Base-by-base conservation (phyloP, 2,113 vertebrate species). In the Cyprinodon tularosa region DNA sequence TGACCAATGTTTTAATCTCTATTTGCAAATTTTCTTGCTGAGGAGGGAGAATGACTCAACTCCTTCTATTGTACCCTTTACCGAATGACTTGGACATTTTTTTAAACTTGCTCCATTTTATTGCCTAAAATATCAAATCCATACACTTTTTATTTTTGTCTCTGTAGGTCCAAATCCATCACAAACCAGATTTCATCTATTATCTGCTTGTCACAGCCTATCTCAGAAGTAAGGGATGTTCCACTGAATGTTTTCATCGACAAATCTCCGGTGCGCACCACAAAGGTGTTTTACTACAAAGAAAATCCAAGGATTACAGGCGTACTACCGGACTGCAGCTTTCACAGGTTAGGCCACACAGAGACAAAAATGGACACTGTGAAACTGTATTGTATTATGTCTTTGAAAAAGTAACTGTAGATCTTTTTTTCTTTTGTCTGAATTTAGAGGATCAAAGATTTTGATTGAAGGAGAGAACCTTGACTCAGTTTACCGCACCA, bases 251-350 rank as follows among this genome's bases (percentile, higher is more conserved):
- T 98, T 62, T 94, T 95, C 91, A 94, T 98, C 0, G 97, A 98
- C 3, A 95, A 93, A 62, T 94, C 95, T 39, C 68, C 84, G 4
- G 93, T 96, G n/a, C 88, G 29, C 4, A 95, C 94, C 0, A 95
- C 94, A 4, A 90, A 92, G 89, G 90, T 91, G 42, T 99, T 99
- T 87, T 87, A 93, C 65, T 99, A 98, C 88, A 95, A 88, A 78
- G 94, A 96, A 14, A 90, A 96, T 22, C 97, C 97, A 0, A 17
- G 89, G 1, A 88, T 99, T 44, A 87, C 89, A 0, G 66, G 87
- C 0, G 87, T 99, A 4, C 61, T 76, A 14, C 97, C 98, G 0
- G 92, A 88, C 81, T 99, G 98, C 86, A 96, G 96, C 89, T 97
- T 94, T 78, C 90, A 93, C 88, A 93, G 93, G 95, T 95, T 74